A percentile compares a stretch with the other conserved stretches of the same genome.
Conservation (phyloP, 2,888 invertebrate genomes). For the Uloborus plumipes region DNA sequence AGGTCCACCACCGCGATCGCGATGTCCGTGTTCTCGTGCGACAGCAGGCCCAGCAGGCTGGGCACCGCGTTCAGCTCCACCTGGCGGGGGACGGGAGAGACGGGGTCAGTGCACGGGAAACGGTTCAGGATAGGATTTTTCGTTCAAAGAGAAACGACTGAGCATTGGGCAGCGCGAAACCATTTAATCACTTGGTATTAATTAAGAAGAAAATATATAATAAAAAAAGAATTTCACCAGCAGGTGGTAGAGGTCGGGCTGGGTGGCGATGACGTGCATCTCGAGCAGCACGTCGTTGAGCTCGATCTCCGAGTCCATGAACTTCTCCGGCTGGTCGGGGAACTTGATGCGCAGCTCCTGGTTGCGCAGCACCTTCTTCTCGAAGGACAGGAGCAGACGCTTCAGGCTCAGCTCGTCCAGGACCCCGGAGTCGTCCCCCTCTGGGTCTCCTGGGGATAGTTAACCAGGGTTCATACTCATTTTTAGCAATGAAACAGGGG, state of each 20-base stretch:
- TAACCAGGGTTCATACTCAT: no score
- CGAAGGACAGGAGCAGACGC: constrained; percentile 90
- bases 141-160: no score
- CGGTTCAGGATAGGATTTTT: no score
- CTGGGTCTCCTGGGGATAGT: constrained; percentile 60
- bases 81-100: constrained; percentile 87
- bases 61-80: constrained; percentile 91
- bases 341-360: constrained; percentile 99
- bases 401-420: constrained; percentile 90
- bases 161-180: no score
- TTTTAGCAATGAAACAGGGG: no score
- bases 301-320: constrained; percentile 97
- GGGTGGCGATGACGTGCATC: constrained; percentile 93
- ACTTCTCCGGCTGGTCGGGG: constrained; percentile 96
- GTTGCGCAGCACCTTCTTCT: constrained; percentile 92
- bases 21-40: constrained; percentile 93
- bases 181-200: no score
- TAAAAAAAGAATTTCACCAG: constrained; percentile 75
- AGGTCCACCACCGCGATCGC: constrained; percentile 83
- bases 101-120: constrained; percentile 68
- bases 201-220: no score
- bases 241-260: constrained; percentile 93
- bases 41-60: constrained; percentile 89
- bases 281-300: constrained; percentile 89
- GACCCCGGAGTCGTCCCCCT: constrained; percentile 79